Evolutionary conservation across 2,888 invertebrate genomes (phyloP).

Genomic region (Deilephila elpenor): DNA sequence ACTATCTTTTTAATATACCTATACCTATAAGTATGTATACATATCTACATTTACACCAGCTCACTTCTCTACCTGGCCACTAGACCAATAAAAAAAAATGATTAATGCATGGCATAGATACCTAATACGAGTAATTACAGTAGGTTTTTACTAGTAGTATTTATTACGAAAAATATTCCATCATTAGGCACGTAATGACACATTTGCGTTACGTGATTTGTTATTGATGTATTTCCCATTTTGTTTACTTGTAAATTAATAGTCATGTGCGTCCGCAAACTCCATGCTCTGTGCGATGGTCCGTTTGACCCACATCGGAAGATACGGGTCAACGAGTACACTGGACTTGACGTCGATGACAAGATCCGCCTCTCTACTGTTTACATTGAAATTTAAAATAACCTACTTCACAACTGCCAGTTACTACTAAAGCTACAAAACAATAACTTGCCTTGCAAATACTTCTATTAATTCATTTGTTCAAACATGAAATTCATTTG

Average conservation of each 20-base stretch:
- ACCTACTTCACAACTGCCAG: neutral
- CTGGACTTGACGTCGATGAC: conserved; percentile 51
- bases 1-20: too few relatives aligned
- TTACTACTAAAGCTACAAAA: neutral
- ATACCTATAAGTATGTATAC: too few relatives aligned
- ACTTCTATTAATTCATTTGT: neutral
- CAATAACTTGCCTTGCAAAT: neutral
- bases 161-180: neutral
- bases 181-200: neutral
- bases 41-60: too few relatives aligned
- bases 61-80: too few relatives aligned
- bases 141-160: neutral
- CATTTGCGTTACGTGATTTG: neutral
- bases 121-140: too few relatives aligned
- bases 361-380: conserved; percentile 59
- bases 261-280: conserved; percentile 48
- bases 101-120: too few relatives aligned
- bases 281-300: conserved; percentile 59
- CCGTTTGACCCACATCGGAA: conserved; percentile 75
- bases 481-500: conserved; percentile 24
- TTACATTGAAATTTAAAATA: conserved; percentile 62
- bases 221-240: neutral
- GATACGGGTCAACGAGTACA: conserved; percentile 69
- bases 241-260: conserved; percentile 30
- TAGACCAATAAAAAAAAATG: too few relatives aligned